Evolutionary conservation across 2,113 vertebrate genomes (phyloP), one percentile per base, ranked within the genome.

Genomic region (Dipodomys ordii): DNA sequence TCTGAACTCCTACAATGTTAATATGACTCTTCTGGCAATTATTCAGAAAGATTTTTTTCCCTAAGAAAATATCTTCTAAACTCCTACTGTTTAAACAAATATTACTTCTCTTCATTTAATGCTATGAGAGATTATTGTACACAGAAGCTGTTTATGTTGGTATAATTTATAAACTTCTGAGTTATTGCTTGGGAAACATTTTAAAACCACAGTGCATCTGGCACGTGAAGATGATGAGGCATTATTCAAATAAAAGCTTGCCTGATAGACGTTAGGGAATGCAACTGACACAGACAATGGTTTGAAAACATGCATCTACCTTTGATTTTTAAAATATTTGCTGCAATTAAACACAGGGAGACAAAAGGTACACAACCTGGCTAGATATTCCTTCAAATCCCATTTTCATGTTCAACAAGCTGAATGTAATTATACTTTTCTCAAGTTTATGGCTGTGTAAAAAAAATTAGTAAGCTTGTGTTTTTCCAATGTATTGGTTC

Each of bases 31-130:
- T 91, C 78, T 87, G 72, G 79, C 86, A 94, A 93, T 94, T 95
- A 95, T 78, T 92, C 30, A 90, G 25, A 65, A 46, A 84, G 32
- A 80, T 69, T 65, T 78, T 77, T 88, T 87, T 92, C 76, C 13
- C 46, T 18, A 92, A 73, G 53, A 94, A 84, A 90, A 79, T 73
- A 49, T 11, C 83, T 72, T 94, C 67, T 82, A 96, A 83, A 95
- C 76, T 77, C 93, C 83, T 96, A 92, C 82, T 96, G 92, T 95
- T 96, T 93, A 78, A 92, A 93, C 2, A 1, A 95, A 88, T 91
- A 94, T 83, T 95, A 72, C 49, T 93, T 91, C 86, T 96, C 88
- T 94, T 90, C 94, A 93, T 57, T 96, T 96, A 95, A 90, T 86
- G 18, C 83, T 94, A 44, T 27, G 22, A 88, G 62, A 95, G 86